phyloP scores from a whole-genome alignment of 30 jellyfish, hydroid and myxozoan species.

The Pelagia noctiluca region DNA sequence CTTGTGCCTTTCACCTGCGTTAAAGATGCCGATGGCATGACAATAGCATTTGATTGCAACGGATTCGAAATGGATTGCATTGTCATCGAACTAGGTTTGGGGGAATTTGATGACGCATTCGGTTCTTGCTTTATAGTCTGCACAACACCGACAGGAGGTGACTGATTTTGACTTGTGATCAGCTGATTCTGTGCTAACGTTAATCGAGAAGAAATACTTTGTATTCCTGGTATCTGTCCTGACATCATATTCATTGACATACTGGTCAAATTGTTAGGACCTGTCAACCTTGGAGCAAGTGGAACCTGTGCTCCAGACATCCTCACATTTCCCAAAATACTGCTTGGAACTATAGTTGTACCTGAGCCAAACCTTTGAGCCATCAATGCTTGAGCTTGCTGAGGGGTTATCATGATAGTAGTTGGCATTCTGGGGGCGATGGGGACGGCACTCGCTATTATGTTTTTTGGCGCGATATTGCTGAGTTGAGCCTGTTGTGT shows the following conservation, averaged over 20 bases:
- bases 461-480: constrained; percentile 93
- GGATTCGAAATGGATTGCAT: constrained; percentile 55
- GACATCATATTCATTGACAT: constrained; percentile 67
- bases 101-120: constrained; percentile 33
- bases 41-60: constrained; percentile 61
- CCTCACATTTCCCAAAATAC: constrained; percentile 72
- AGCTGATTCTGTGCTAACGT: constrained; percentile 41
- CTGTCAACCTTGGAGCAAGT: constrained; percentile 86
- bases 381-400: constrained; percentile 89
- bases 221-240: constrained; percentile 88
- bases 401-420: constrained; percentile 90
- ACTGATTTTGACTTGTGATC: neutral
- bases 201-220: constrained; percentile 74
- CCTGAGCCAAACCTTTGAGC: constrained; percentile 86
- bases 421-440: constrained; percentile 97
- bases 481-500: no score
- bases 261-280: constrained; percentile 67
- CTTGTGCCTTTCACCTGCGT: constrained; percentile 83
- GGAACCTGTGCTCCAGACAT: constrained; percentile 92
- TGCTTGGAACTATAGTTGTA: constrained; percentile 81
- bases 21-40: constrained; percentile 75
- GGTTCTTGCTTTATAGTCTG: constrained; percentile 65
- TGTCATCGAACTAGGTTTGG: constrained; percentile 51
- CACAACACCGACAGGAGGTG: constrained; percentile 46
- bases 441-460: constrained; percentile 82